A percentile compares a stretch with the other conserved stretches of the same genome.
These are phyloP conservation scores for Geotrupes spiniger DNA, from an alignment of 2,888 invertebrate species.

Conservation along the genomic window DNA sequence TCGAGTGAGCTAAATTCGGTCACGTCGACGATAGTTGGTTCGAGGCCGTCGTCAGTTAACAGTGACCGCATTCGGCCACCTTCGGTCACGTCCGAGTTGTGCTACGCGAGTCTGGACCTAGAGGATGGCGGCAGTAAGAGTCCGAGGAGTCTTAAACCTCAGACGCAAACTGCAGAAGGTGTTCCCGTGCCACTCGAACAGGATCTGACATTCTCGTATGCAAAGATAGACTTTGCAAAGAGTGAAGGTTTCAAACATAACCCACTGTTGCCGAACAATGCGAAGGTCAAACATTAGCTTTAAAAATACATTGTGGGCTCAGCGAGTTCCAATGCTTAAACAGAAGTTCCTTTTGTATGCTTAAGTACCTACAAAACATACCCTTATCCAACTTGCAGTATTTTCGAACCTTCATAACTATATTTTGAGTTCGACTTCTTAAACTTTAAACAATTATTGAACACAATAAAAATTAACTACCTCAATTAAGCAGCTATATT, in stretches of 20 bases:
- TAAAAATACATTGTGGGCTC: background rate
- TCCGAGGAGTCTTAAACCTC: conserved; percentile 34
- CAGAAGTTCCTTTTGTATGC: too few species aligned
- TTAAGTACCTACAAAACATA: too few species aligned
- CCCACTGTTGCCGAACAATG: conserved; percentile 29
- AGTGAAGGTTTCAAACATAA: conserved; percentile 53
- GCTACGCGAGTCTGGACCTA: conserved; percentile 67
- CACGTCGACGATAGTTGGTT: conserved; percentile 44
- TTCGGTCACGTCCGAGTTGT: conserved; percentile 52
- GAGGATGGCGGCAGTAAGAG: conserved; percentile 41
- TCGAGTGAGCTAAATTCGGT: conserved; percentile 46
- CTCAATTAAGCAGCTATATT: too few species aligned
- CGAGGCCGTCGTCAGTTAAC: conserved; percentile 46
- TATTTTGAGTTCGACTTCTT: too few species aligned
- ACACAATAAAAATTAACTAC: too few species aligned
- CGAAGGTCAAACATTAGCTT: conserved; percentile 39
- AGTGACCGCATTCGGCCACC: conserved; percentile 39
- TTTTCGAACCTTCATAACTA: too few species aligned
- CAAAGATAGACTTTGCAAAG: conserved; percentile 77
- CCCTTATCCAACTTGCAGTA: too few species aligned
- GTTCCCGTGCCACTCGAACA: conserved; percentile 12
- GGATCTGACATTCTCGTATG: conserved; percentile 61
- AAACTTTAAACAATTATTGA: too few species aligned
- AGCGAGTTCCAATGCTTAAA: too few species aligned
- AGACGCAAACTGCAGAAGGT: conserved; percentile 20